phyloP scores from a whole-genome alignment of 2,888 invertebrate genomes.

The Sphecodes monilicornis region DNA sequence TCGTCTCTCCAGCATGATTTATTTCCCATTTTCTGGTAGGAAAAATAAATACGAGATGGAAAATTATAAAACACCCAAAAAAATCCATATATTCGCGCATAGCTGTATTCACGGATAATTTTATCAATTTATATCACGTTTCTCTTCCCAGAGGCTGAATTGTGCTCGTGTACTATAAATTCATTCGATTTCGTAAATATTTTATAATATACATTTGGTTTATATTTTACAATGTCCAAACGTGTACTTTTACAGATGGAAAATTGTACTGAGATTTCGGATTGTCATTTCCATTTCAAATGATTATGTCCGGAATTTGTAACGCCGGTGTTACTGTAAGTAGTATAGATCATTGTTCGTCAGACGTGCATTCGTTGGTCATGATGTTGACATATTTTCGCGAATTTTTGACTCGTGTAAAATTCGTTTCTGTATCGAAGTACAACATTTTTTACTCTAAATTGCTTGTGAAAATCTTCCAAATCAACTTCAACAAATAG shows the following conservation, averaged over 20 bases:
- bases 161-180: not conserved
- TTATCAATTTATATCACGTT: constrained; percentile 1
- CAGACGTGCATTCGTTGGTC: not conserved
- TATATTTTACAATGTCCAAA: not conserved
- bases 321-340: not conserved
- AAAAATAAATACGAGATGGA: not conserved
- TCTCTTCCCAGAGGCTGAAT: not conserved
- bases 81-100: not conserved
- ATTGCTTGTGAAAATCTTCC: not conserved
- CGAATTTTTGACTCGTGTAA: not conserved
- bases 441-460: not conserved
- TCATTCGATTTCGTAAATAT: constrained; percentile 1
- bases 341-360: not conserved
- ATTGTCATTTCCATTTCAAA: not conserved
- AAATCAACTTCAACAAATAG: too few species aligned
- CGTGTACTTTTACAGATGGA: not conserved
- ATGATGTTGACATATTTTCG: not conserved
- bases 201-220: not conserved
- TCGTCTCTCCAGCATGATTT: not conserved
- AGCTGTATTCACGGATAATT: not conserved
- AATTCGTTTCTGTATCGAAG: not conserved
- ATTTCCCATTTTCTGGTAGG: not conserved
- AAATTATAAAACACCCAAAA: not conserved
- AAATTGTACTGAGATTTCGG: not conserved
- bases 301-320: not conserved